Evolutionary conservation across 2,888 invertebrate genomes (phyloP).

Genomic region (Leptopterna dolabrata): DNA sequence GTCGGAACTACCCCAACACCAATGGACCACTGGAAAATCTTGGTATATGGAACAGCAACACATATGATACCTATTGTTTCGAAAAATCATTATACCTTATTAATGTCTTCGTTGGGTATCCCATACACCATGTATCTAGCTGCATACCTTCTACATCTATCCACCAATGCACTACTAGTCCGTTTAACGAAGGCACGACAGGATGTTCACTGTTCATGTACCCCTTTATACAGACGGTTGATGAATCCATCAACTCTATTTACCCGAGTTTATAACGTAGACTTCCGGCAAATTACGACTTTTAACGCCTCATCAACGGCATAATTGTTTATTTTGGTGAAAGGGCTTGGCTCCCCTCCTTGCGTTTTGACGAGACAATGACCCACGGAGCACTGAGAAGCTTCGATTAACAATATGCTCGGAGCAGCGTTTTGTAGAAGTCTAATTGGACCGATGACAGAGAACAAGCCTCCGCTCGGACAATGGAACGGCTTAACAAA

Average conservation of each 20-base stretch:
- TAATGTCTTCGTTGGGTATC: no score
- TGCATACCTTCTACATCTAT: no score
- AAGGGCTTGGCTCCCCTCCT: background rate
- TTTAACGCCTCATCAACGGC: conserved; percentile 28
- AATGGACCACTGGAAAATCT: no score
- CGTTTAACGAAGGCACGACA: background rate
- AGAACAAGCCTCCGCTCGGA: background rate
- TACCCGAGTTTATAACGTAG: background rate
- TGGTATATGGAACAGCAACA: no score
- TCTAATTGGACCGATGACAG: conserved; percentile 8
- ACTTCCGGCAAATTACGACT: conserved; percentile 23
- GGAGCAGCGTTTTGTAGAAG: background rate
- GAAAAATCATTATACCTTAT: no score
- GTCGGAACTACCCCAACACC: no score
- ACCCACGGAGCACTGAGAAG: background rate
- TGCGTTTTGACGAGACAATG: background rate
- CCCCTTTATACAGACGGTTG: background rate
- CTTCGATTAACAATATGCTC: conserved; percentile 12
- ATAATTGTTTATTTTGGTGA: conserved; percentile 23
- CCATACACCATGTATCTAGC: no score
- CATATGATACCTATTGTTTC: no score
- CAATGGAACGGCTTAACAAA: background rate
- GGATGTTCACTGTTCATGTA: background rate
- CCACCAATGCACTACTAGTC: no score
- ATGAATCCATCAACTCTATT: conserved; percentile 8